Percentiles rank a stretch among this genome's conserved stretches.
phyloP scores from a whole-genome alignment of 2,797 vertebrate species.

The Crotalus adamanteus region DNA sequence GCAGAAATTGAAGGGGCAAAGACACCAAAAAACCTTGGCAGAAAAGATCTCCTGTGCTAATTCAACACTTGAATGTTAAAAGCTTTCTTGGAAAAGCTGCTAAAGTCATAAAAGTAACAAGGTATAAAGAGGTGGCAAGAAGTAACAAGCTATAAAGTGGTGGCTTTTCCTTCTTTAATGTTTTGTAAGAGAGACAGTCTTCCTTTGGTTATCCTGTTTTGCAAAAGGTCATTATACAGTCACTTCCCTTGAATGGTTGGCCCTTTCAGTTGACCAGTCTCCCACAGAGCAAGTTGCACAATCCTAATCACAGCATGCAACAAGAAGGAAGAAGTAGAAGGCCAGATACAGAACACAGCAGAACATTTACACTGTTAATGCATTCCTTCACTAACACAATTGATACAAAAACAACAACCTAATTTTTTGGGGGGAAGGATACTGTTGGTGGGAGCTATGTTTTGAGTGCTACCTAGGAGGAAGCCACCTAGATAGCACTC shows the following conservation, averaged over 20 bases:
- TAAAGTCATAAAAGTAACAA: neutral
- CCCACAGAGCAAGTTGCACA: neutral
- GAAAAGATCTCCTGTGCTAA: neutral
- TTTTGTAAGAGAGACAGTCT: neutral
- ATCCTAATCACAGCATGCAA: neutral
- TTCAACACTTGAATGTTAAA: neutral
- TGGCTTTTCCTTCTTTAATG: neutral
- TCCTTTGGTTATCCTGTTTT: neutral
- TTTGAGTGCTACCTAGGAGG: neutral
- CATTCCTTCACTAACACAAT: neutral
- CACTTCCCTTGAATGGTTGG: neutral
- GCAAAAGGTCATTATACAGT: neutral
- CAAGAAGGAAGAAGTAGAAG: neutral
- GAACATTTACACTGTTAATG: neutral
- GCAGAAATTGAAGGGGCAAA: neutral
- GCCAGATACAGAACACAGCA: neutral
- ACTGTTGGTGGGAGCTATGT: neutral
- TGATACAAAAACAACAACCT: neutral
- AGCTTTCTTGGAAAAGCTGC: neutral
- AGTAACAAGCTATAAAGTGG: neutral
- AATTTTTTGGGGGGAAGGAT: neutral
- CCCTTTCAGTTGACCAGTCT: too few species aligned
- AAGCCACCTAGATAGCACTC: neutral
- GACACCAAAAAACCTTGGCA: neutral
- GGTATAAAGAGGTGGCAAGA: neutral